phyloP scores from a whole-genome alignment of 2,797 vertebrate species.

The Babyrousa celebensis region DNA sequence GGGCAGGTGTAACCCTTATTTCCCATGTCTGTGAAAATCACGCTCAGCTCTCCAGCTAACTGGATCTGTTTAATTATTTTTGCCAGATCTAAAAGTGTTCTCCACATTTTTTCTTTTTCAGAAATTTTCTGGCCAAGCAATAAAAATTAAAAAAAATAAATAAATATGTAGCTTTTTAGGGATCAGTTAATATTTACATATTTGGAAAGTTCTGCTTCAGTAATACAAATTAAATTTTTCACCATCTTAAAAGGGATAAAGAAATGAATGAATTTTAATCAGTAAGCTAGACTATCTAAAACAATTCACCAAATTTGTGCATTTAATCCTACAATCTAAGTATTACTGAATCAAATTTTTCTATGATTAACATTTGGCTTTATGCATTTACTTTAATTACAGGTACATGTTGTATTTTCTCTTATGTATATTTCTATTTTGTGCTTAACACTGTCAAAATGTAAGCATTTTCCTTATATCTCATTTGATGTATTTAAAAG shows the following conservation, averaged over 20 bases:
- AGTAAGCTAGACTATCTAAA: background rate
- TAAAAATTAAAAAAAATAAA: background rate
- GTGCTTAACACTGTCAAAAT: background rate
- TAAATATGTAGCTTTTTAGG: background rate
- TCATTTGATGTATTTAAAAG: constrained; percentile 23
- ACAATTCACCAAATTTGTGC: background rate
- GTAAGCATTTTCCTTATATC: background rate
- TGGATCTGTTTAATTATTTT: constrained; percentile 41
- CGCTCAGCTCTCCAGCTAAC: background rate
- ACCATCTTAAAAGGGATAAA: background rate
- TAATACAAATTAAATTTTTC: constrained; percentile 11
- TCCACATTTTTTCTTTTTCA: background rate
- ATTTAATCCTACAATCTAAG: background rate
- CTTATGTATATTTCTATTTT: constrained; percentile 3
- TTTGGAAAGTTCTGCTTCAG: background rate
- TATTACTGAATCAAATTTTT: background rate
- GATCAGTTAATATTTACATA: background rate
- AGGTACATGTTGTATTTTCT: background rate
- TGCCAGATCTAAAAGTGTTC: background rate
- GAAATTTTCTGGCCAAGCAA: background rate
- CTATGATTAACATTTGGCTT: background rate
- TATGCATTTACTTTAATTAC: background rate
- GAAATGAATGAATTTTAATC: background rate
- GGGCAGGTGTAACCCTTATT: background rate
- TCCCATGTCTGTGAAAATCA: constrained; percentile 30